Evolutionary conservation across 2,888 invertebrate genomes (phyloP), one percentile per base, ranked within the genome.

Genomic region (Apodemia mormo): DNA sequence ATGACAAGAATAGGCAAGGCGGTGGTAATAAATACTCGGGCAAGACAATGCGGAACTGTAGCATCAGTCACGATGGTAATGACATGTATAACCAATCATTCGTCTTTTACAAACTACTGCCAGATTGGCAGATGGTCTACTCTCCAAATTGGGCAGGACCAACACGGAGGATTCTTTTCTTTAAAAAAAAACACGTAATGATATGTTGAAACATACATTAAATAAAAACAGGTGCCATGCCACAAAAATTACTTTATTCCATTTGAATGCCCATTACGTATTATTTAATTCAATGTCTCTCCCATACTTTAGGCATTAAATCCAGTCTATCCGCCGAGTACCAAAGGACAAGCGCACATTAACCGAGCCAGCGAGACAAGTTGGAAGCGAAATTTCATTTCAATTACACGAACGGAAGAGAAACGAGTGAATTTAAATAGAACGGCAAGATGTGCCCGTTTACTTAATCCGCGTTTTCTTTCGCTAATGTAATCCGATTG

Each of bases 381-480:
- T 78, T 72, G 78, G 80, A 82, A 83, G 77, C 72, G 80, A 82
- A 83, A 85, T 87, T 85, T 84, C 79, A 81, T 88, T 89, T 89
- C 89, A 89, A 88, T 89, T 87, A 88, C 82, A 79, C 74, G 75
- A 77, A 76, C 74, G 76, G 79, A 81, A 81, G 81, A 85, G 84
- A 80, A 76, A 79, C 75, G 76, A 79, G 78, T 79, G 81, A 85
- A 88, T 87, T 85, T 84, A 84, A 87, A 87, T 84, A 77, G 81
- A 77, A 75, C 76, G 78, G 76, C 72, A 77, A 80, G 78, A 80
- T 78, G 81, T 81, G 78, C 78, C 79, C 80, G 83, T 86, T 87
- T 82, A 80, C 81, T 82, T 85, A 85, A 88, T 84, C 85, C 81
- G 78, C 79, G 79, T 81, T 85, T 84, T 87, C 80, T 87, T 81